Percentiles rank a stretch among this genome's conserved stretches.
These are phyloP conservation scores for Chanos chanos DNA, from an alignment of 2,797 vertebrate genomes.

Conservation along the genomic window DNA sequence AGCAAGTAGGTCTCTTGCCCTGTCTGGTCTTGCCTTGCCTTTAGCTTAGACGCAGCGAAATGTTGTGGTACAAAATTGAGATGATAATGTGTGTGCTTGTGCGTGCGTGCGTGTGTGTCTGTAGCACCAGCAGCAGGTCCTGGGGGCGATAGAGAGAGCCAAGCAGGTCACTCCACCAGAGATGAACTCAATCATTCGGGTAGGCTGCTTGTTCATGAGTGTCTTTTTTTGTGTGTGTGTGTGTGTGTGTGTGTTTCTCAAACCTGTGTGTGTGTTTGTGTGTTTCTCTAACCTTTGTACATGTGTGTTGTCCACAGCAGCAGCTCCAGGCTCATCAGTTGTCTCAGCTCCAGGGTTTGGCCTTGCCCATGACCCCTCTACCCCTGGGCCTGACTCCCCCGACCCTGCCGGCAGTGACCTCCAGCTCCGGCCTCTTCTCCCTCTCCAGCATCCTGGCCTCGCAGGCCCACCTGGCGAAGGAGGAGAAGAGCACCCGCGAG, in stretches of 20 bases:
- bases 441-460: conserved; percentile 91
- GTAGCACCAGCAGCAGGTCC: conserved; percentile 97
- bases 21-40: no score
- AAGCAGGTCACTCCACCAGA: conserved; percentile 97
- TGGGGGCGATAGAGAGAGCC: conserved; percentile 94
- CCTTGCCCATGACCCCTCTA: conserved; percentile 89
- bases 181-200: conserved; percentile 98
- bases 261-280: conserved; percentile 7
- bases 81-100: conserved; percentile 7
- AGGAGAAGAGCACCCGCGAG: conserved; percentile 92
- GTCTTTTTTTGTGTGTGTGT: conserved; percentile 12
- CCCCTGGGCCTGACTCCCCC: conserved; percentile 91
- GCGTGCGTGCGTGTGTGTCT: conserved; percentile 37
- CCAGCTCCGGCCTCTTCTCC: conserved; percentile 89
- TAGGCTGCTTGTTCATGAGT: conserved; percentile 62
- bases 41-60: no score
- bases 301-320: conserved; percentile 82
- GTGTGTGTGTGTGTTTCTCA: conserved; percentile 3
- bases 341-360: conserved; percentile 95
- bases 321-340: conserved; percentile 99
- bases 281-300: conserved; percentile 47
- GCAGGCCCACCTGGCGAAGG: conserved; percentile 93
- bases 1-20: not conserved
- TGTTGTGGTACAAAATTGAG: not conserved
- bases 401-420: conserved; percentile 84